These are phyloP conservation scores for Zaprionus davidi DNA, from an alignment of 1,140 invertebrate genomes.

Conservation along the genomic window DNA sequence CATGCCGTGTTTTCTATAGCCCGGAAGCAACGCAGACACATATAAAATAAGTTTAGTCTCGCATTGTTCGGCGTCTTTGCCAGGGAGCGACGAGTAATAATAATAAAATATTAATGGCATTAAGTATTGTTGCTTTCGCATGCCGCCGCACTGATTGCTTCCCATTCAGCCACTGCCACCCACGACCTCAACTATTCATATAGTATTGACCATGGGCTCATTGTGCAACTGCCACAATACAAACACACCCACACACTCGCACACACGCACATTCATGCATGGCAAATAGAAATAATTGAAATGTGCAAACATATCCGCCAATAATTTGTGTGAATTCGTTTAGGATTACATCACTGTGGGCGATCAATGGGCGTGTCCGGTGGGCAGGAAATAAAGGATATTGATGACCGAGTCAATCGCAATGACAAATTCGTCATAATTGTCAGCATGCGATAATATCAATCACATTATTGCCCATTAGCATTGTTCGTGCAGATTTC, in stretches of 20 bases:
- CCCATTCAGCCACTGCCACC: conserved; percentile 15
- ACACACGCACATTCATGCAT: background rate
- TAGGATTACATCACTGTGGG: conserved; percentile 36
- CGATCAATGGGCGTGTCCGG: conserved; percentile 13
- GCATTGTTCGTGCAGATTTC: conserved; percentile 1
- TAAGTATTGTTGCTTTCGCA: conserved; percentile 61
- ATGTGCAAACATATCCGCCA: conserved; percentile 70
- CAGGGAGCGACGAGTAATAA: conserved; percentile 56
- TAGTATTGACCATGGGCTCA: background rate
- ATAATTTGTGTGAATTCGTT: conserved; percentile 62
- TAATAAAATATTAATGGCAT: conserved; percentile 78
- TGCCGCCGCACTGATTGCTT: conserved; percentile 37
- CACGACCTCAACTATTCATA: conserved; percentile 38
- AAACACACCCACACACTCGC: conserved; percentile 1
- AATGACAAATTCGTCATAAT: conserved; percentile 22
- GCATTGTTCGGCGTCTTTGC: conserved; percentile 71
- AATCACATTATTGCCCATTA: conserved; percentile 15
- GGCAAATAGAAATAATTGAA: conserved; percentile 40
- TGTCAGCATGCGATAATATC: conserved; percentile 6
- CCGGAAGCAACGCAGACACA: conserved; percentile 39
- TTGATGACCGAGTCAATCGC: conserved; percentile 51
- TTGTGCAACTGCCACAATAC: background rate
- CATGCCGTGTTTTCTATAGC: conserved; percentile 64
- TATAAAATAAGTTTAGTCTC: conserved; percentile 48
- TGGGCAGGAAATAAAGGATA: conserved; percentile 31